These are phyloP conservation scores for Phenacoccus solenopsis DNA, from an alignment of 1,140 invertebrate species.

Conservation along the genomic window DNA sequence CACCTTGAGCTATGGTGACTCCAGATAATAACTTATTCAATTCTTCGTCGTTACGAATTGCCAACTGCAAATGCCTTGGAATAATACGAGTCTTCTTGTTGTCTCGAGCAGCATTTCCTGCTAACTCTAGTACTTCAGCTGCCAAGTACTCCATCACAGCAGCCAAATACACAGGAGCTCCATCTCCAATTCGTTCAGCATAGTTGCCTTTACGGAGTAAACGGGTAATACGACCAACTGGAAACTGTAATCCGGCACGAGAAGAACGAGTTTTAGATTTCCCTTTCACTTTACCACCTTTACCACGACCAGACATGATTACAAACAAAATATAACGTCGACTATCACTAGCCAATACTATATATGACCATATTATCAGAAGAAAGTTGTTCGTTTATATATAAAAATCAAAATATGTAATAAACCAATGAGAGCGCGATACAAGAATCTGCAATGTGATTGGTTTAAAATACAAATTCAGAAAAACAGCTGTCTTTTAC, in stretches of 20 bases:
- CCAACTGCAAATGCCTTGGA: conserved; percentile 60
- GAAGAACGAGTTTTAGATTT: conserved; percentile 46
- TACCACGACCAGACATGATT: conserved; percentile 44
- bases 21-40: conserved; percentile 45
- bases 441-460: too few species aligned
- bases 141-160: conserved; percentile 47
- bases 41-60: conserved; percentile 68
- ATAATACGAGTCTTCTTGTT: conserved; percentile 51
- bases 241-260: conserved; percentile 55
- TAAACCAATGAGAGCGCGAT: too few species aligned
- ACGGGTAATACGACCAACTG: conserved; percentile 55
- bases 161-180: conserved; percentile 55
- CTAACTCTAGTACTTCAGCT: conserved; percentile 48
- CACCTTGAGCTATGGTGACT: conserved; percentile 43
- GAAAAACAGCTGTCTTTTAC: too few species aligned
- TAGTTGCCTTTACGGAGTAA: conserved; percentile 57
- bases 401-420: too few species aligned
- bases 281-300: conserved; percentile 33
- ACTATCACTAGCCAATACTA: too few species aligned
- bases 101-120: conserved; percentile 46
- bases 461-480: too few species aligned
- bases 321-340: too few species aligned
- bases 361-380: too few species aligned
- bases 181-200: conserved; percentile 52
- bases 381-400: too few species aligned